A percentile compares a stretch with the other conserved stretches of the same genome.
Conservation (phyloP, 2,797 vertebrate species). For the Babyrousa celebensis region DNA sequence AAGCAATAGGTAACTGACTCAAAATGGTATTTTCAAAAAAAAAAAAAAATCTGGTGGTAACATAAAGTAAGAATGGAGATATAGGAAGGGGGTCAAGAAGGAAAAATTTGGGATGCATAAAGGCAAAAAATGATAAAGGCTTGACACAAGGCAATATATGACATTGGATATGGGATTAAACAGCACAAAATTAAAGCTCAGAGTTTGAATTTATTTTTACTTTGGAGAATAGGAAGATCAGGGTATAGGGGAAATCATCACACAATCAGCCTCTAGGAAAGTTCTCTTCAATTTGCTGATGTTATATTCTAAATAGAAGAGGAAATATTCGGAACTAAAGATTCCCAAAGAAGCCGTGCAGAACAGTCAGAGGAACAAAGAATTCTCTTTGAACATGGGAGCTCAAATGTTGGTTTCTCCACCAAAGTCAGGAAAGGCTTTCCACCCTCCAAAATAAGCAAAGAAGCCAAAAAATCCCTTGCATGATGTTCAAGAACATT, state of each 20-base stretch:
- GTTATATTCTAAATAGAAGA: neutral
- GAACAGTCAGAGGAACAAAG: neutral
- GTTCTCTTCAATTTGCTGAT: neutral
- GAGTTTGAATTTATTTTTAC: conserved; percentile 47
- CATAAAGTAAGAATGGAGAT: neutral
- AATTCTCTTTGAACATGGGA: neutral
- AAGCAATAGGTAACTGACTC: neutral
- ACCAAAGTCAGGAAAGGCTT: neutral
- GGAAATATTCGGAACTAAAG: neutral
- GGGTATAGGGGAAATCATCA: neutral
- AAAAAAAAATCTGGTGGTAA: neutral
- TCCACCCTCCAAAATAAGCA: neutral
- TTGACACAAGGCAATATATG: neutral
- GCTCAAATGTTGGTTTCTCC: neutral
- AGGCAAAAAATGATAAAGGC: neutral
- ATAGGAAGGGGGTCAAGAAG: neutral
- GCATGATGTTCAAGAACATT: neutral
- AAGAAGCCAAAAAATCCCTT: neutral
- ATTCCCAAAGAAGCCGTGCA: neutral
- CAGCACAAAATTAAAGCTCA: conserved; percentile 10
- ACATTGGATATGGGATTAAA: neutral
- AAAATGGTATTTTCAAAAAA: neutral
- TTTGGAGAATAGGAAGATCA: neutral
- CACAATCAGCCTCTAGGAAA: neutral
- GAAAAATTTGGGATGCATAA: neutral